phyloP scores from a whole-genome alignment of 1,140 invertebrate genomes.

The Dysdera silvatica region DNA sequence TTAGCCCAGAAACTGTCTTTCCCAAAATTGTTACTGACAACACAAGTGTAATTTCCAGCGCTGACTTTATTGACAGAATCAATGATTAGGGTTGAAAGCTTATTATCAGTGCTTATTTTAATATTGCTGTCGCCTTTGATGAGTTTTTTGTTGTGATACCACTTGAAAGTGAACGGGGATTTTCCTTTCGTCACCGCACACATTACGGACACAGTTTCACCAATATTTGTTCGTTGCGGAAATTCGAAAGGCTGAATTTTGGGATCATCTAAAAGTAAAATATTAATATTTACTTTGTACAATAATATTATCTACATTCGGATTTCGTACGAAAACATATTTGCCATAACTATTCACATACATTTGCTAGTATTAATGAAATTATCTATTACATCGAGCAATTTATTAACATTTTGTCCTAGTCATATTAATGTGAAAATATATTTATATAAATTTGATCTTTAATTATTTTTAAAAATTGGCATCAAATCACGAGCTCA shows the following conservation, averaged over 20 bases:
- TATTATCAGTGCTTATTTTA: neutral
- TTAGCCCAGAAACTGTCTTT: conserved; percentile 13
- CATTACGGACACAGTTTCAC: neutral
- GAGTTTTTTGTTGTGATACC: neutral
- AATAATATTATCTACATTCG: no score
- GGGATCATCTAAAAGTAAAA: neutral
- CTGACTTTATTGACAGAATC: conserved; percentile 28
- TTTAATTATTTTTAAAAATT: no score
- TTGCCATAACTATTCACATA: no score
- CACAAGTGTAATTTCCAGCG: conserved; percentile 57
- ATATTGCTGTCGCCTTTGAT: neutral
- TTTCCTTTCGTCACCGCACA: neutral
- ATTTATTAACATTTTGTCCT: no score
- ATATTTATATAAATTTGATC: no score
- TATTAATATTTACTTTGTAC: no score
- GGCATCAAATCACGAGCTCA: no score
- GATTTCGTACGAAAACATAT: no score
- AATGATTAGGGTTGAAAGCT: neutral
- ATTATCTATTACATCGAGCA: no score
- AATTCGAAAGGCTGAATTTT: conserved; percentile 5
- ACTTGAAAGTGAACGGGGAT: neutral
- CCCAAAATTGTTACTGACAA: conserved; percentile 48
- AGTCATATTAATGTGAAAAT: no score
- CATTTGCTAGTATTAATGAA: no score
- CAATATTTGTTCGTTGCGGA: neutral